These are phyloP conservation scores for Oreocharis arfaki DNA, from an alignment of 2,113 vertebrate species.

Conservation along the genomic window DNA sequence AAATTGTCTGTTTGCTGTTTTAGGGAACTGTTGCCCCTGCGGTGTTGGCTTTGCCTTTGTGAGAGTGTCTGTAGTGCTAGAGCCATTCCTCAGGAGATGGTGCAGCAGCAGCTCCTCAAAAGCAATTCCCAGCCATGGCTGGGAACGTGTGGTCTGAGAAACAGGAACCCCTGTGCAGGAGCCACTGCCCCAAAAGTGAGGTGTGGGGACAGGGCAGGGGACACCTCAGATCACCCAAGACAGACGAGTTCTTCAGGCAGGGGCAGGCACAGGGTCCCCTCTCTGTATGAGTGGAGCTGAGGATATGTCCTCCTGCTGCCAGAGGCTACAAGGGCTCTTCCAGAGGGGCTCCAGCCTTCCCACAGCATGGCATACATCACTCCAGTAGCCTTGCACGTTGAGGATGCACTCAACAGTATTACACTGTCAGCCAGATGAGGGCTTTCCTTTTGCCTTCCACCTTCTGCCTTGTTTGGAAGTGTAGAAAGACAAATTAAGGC, in stretches of 20 bases:
- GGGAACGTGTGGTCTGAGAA: rapidly evolving
- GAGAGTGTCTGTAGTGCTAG: neutral
- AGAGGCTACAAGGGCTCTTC: neutral
- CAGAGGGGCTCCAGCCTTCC: neutral
- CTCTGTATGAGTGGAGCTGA: rapidly evolving
- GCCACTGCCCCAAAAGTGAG: neutral
- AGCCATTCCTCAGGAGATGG: neutral
- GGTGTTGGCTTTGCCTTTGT: neutral
- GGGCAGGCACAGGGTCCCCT: neutral
- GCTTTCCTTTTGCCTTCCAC: neutral
- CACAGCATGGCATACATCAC: rapidly evolving
- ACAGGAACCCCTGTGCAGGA: neutral
- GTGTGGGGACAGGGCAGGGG: neutral
- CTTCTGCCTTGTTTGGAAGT: neutral
- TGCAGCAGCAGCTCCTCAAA: neutral
- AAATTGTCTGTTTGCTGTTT: neutral
- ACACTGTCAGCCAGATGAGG: neutral
- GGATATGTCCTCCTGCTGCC: neutral
- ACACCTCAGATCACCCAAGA: rapidly evolving
- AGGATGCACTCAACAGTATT: neutral
- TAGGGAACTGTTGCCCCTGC: neutral
- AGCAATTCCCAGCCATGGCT: neutral
- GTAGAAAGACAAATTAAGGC: neutral
- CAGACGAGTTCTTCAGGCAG: rapidly evolving
- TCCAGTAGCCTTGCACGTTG: rapidly evolving